phyloP scores from a whole-genome alignment of 2,888 invertebrate genomes.

The Agapostemon virescens region DNA sequence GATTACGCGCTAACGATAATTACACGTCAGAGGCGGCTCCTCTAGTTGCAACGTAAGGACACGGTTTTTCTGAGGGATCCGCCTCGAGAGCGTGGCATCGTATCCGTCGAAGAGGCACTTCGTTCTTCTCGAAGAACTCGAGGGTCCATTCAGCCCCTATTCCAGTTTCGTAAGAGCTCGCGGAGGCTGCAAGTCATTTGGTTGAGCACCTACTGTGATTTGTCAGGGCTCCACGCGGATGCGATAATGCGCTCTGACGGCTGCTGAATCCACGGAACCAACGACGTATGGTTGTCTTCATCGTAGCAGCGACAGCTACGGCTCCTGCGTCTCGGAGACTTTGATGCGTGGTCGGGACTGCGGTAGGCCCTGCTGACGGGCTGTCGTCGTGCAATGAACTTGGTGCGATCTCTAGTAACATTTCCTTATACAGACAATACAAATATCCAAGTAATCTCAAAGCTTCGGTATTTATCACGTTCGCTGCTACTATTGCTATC shows the following conservation, averaged over 20 bases:
- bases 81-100: slow-evolving; percentile 28
- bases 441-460: too few species aligned
- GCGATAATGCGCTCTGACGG: slow-evolving; percentile 64
- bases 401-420: not conserved
- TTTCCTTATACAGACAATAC: not conserved
- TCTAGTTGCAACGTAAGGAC: slow-evolving; percentile 5
- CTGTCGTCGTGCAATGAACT: not conserved
- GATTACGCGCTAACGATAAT: slow-evolving; percentile 41
- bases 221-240: slow-evolving; percentile 56
- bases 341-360: slow-evolving; percentile 12
- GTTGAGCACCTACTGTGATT: slow-evolving; percentile 52
- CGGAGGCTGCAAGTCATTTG: slow-evolving; percentile 56
- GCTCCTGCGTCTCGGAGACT: slow-evolving; percentile 14
- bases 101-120: slow-evolving; percentile 10
- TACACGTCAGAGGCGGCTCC: slow-evolving; percentile 23
- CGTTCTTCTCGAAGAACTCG: slow-evolving; percentile 19
- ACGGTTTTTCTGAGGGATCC: slow-evolving; percentile 29
- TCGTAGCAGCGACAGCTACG: slow-evolving; percentile 27
- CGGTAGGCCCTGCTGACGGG: slow-evolving; percentile 1
- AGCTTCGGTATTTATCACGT: too few species aligned
- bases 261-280: slow-evolving; percentile 44
- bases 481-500: too few species aligned
- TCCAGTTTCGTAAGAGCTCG: slow-evolving; percentile 31
- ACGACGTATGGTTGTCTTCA: slow-evolving; percentile 37
- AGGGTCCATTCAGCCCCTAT: slow-evolving; percentile 28